These are phyloP conservation scores for Eriosoma lanigerum DNA, from an alignment of 1,140 invertebrate genomes.

Conservation along the genomic window DNA sequence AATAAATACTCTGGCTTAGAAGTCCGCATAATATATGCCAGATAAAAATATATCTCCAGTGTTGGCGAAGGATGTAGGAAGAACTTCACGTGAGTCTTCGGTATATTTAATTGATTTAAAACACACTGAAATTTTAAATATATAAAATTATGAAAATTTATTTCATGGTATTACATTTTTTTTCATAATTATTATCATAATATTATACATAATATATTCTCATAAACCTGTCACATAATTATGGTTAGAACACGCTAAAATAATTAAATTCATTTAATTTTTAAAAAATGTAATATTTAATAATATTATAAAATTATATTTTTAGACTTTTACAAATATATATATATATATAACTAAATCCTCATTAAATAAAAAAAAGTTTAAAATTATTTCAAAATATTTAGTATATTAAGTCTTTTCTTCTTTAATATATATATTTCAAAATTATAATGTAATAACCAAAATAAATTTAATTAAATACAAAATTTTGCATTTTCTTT, in stretches of 20 bases:
- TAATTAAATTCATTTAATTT: neutral
- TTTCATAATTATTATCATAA: neutral
- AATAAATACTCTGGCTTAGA: neutral
- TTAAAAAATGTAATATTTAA: neutral
- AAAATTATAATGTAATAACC: no score
- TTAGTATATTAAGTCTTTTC: no score
- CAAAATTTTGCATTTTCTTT: no score
- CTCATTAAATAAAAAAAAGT: no score
- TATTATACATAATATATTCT: neutral
- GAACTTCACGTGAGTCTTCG: neutral
- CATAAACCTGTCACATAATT: neutral
- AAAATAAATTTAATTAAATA: no score
- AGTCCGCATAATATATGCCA: neutral
- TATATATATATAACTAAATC: no score
- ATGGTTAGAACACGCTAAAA: neutral
- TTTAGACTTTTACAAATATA: no score
- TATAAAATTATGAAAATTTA: constrained; percentile 1
- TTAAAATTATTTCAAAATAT: no score
- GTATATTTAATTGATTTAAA: constrained; percentile 15
- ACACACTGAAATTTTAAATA: neutral
- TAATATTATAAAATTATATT: no score
- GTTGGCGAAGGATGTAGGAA: neutral
- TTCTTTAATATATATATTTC: no score
- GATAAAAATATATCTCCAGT: constrained; percentile 17
- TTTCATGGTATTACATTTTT: neutral